Conservation (phyloP, 2,888 invertebrate species). For the Nemotelus nigrinus region DNA sequence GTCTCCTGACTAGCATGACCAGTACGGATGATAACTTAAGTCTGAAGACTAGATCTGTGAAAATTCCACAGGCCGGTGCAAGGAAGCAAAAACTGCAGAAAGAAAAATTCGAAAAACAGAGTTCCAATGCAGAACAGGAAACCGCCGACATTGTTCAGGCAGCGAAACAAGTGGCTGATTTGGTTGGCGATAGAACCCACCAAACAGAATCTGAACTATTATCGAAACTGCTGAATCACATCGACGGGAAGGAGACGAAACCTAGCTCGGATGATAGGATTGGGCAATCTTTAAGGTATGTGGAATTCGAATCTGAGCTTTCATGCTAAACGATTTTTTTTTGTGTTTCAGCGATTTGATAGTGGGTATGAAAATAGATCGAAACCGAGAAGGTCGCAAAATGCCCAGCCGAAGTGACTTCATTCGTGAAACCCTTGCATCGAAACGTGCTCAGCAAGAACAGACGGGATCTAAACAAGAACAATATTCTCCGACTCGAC, state of each 20-base stretch:
- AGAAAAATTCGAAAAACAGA: conserved; percentile 52
- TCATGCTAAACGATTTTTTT: not conserved
- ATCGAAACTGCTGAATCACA: conserved; percentile 70
- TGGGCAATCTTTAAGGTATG: conserved; percentile 58
- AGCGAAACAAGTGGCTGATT: conserved; percentile 76
- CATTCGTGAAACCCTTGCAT: conserved; percentile 61
- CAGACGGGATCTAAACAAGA: conserved; percentile 12
- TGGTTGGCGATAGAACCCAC: conserved; percentile 73
- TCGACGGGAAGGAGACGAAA: conserved; percentile 30
- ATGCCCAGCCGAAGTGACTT: conserved; percentile 60
- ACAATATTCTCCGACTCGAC: not conserved
- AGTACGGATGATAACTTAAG: conserved; percentile 54
- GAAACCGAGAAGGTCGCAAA: conserved; percentile 61
- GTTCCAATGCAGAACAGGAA: conserved; percentile 11
- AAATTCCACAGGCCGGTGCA: conserved; percentile 60
- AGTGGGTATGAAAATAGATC: conserved; percentile 81
- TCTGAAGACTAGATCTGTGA: conserved; percentile 51
- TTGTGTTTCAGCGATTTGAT: conserved; percentile 72
- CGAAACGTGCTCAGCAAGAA: conserved; percentile 46
- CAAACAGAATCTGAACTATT: conserved; percentile 80
- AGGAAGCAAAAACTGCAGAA: conserved; percentile 48
- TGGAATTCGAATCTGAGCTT: not conserved
- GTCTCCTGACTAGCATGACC: conserved; percentile 61
- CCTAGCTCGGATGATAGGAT: conserved; percentile 45
- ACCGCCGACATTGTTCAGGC: conserved; percentile 65